These are phyloP conservation scores for Calephelis perditalis DNA, from an alignment of 2,888 invertebrate genomes.

Conservation along the genomic window DNA sequence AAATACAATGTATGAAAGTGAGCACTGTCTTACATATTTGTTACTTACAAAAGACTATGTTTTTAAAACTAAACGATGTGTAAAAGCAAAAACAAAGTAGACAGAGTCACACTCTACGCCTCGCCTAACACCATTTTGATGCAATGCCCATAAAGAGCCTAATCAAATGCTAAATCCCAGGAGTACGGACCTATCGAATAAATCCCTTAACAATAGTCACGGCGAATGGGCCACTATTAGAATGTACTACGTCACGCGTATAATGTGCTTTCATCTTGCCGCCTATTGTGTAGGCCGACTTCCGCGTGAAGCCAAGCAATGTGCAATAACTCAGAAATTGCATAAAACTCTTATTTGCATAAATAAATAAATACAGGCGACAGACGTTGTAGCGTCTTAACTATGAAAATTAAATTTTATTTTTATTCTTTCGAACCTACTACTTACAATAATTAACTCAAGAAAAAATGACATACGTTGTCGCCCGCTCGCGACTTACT, in stretches of 20 bases:
- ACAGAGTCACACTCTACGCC: background rate
- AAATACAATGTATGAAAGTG: too few species aligned
- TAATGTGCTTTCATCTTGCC: slow-evolving; percentile 68
- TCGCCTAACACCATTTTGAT: background rate
- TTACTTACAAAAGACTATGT: too few species aligned
- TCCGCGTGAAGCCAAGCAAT: slow-evolving; percentile 46
- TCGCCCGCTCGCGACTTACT: too few species aligned
- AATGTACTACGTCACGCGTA: slow-evolving; percentile 57
- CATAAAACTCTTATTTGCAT: slow-evolving; percentile 28
- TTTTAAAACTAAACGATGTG: too few species aligned
- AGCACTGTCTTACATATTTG: too few species aligned
- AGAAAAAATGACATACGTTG: too few species aligned
- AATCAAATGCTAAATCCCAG: slow-evolving; percentile 4
- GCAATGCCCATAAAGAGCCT: background rate
- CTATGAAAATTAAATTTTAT: too few species aligned
- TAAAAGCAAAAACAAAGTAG: background rate
- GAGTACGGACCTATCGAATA: slow-evolving; percentile 15
- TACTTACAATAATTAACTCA: too few species aligned
- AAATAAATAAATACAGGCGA: too few species aligned
- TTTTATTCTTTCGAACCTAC: too few species aligned
- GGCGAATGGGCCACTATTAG: slow-evolving; percentile 32
- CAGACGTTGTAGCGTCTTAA: too few species aligned
- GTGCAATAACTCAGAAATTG: slow-evolving; percentile 26
- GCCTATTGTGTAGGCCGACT: slow-evolving; percentile 60
- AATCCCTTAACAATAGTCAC: slow-evolving; percentile 27